phyloP scores from a whole-genome alignment of 2,797 vertebrate species.

The Betta splendens region DNA sequence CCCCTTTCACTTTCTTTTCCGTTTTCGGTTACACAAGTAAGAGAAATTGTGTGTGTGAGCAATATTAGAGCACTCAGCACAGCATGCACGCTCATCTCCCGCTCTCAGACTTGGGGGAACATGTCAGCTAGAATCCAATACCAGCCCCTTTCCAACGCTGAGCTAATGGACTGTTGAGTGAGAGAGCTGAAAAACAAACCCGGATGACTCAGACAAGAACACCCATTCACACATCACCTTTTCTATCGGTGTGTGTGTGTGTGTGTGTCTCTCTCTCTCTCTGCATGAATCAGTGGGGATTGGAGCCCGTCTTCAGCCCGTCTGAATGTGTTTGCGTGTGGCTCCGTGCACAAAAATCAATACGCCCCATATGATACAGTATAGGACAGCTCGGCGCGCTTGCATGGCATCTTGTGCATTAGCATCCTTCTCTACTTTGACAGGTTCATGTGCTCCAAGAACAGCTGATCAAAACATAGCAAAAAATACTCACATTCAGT shows the following conservation, averaged over 20 bases:
- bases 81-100: slow-evolving; percentile 68
- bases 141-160: slow-evolving; percentile 71
- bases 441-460: slow-evolving; percentile 7
- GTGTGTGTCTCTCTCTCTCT: slow-evolving; percentile 15
- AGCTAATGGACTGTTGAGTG: slow-evolving; percentile 78
- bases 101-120: slow-evolving; percentile 73
- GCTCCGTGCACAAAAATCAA: slow-evolving; percentile 56
- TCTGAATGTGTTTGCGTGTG: slow-evolving; percentile 32
- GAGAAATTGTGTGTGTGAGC: slow-evolving; percentile 38
- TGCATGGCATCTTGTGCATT: slow-evolving; percentile 21
- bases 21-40: slow-evolving; percentile 32
- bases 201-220: slow-evolving; percentile 73
- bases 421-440: slow-evolving; percentile 26
- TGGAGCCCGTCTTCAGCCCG: slow-evolving; percentile 41
- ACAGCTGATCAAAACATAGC: slow-evolving; percentile 10
- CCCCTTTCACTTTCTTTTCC: slow-evolving; percentile 24
- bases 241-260: slow-evolving; percentile 36
- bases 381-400: slow-evolving; percentile 23
- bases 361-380: slow-evolving; percentile 51
- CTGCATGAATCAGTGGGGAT: slow-evolving; percentile 35
- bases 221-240: slow-evolving; percentile 73
- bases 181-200: slow-evolving; percentile 76
- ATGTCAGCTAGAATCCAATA: slow-evolving; percentile 78
- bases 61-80: slow-evolving; percentile 70
- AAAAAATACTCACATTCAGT: neutral